Conservation (phyloP, 2,113 vertebrate species). For the Thunnus thynnus region DNA sequence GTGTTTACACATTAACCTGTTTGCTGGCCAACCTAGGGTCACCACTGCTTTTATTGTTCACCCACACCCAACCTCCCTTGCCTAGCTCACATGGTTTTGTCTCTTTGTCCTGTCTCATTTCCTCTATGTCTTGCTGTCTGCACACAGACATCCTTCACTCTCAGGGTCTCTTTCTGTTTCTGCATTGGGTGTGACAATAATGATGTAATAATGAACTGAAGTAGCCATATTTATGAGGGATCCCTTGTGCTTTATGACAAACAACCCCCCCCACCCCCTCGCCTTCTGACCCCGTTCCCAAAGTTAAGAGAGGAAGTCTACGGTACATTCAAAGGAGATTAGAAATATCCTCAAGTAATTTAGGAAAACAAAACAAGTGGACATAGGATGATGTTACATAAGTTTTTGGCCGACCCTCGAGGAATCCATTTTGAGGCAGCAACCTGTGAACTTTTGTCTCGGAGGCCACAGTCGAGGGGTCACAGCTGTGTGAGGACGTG, state of each 20-base stretch:
- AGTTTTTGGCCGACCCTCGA: constrained; percentile 53
- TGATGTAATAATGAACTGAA: constrained; percentile 38
- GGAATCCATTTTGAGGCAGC: constrained; percentile 46
- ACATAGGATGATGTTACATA: constrained; percentile 34
- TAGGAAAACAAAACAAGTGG: constrained; percentile 46
- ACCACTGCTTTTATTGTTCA: constrained; percentile 15
- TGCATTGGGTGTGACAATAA: constrained; percentile 17
- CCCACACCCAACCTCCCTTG: not conserved
- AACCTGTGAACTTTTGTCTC: constrained; percentile 64
- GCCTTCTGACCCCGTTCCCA: not conserved
- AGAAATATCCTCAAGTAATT: constrained; percentile 55
- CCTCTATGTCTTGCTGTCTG: not conserved
- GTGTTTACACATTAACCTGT: constrained; percentile 44
- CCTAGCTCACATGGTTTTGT: constrained; percentile 3
- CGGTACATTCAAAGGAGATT: constrained; percentile 21
- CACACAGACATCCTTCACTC: constrained; percentile 22
- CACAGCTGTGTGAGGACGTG: constrained; percentile 60
- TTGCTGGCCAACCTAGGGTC: constrained; percentile 12
- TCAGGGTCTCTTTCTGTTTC: constrained; percentile 7
- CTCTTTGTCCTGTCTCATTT: constrained; percentile 8
- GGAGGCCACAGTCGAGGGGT: constrained; percentile 19
- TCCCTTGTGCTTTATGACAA: constrained; percentile 27
- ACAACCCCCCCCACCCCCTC: not conserved
- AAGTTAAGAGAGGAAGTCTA: constrained; percentile 47
- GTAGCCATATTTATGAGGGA: constrained; percentile 17